Base-by-base conservation (phyloP, 1,140 invertebrate genomes). In the Mamestra configurata region DNA sequence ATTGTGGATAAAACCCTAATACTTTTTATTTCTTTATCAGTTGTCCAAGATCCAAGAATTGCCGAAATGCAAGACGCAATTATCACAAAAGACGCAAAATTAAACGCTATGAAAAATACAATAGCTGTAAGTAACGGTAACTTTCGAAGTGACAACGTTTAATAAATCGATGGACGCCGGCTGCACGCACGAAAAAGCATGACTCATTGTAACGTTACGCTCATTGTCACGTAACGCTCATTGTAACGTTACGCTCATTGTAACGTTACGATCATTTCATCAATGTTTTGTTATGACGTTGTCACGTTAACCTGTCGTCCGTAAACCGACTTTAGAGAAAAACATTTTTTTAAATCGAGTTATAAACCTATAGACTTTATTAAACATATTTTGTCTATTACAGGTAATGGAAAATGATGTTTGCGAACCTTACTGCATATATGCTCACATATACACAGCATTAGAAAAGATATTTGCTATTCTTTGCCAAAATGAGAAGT, bases 371-470 rank as follows among this genome's bases (percentile, higher is more conserved):
- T 31, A 31, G 27, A 31, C 5, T 31, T 31, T 31, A 5, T 31
- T 3, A 31, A 31, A 1, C 27, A 5, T 31, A 31, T 79, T n/a
- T 57, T 70, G 72, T 10, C 66, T 79, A 13, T 83, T 87, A 37
- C 71, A 94, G 93, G 89, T 93, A 5, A 88, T 94, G 89, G 92
- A 94, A 83, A 93, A 90, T 71, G 93, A 94, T 68, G 85, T 93
- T 6, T 94, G 91, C 81, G 93, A 94, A 79, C 93, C 93, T 0
- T 94, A 93, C 82, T 93, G 91, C 22, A 87, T 93, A 64, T 94
- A 94, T 77, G 93, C 92, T 40, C 89, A 93, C 66, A 93, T 94
- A 77, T 93, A 93, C 72, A 94, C 92, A 20, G 92, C 92, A 6
- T 68, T 94, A 35, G 93, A 92, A 79, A 93, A 93, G 87, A 93